Base-by-base conservation (phyloP, 2,113 vertebrate genomes). In the Tetrao urogallus region DNA sequence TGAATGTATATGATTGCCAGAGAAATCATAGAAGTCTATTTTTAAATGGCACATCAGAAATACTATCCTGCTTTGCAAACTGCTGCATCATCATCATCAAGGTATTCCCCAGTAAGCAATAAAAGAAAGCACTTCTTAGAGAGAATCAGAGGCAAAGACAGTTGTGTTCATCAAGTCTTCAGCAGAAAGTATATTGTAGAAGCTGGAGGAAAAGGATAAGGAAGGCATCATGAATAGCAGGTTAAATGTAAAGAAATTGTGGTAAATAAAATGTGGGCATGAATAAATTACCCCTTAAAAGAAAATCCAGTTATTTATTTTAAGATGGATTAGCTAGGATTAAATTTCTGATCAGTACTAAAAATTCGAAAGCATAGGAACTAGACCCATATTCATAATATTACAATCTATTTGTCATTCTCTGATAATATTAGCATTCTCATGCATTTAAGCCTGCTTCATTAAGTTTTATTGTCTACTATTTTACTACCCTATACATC, bases 391-490 rank as follows among this genome's bases (percentile, higher is more conserved):
- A 11, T 94, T 96, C 69, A 92, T 94, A 95, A 88, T 89, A 79
- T 86, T 90, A 58, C 73, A 92, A 70, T 94, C 79, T 95, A 43
- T 91, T 96, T 92, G 17, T 96, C 96, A 75, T 94, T 96, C 80
- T 72, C 50, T 87, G n/a, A 48, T 83, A 88, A 75, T 93, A 91
- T 77, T 92, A 69, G 75, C 82, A 92, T 97, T 91, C 32, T 57
- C n/a, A 81, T 79, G 20, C 71, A 24, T 67, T 90, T 95, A 75
- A 89, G 45, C 88, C 27, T 96, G 79, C 91, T 86, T 96, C 73
- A 92, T 91, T 94, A 90, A 83, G 48, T 73, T 97, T 95, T 89
- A 87, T 95, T 96, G 96, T 87, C 70, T 84, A 52, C 67, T 50
- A 48, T 95, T 94, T 85, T 36, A 54, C 14, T 72, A 77, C 60